Evolutionary conservation across 2,797 vertebrate genomes (phyloP).

Genomic region (Craterocephalus amniculus): DNA sequence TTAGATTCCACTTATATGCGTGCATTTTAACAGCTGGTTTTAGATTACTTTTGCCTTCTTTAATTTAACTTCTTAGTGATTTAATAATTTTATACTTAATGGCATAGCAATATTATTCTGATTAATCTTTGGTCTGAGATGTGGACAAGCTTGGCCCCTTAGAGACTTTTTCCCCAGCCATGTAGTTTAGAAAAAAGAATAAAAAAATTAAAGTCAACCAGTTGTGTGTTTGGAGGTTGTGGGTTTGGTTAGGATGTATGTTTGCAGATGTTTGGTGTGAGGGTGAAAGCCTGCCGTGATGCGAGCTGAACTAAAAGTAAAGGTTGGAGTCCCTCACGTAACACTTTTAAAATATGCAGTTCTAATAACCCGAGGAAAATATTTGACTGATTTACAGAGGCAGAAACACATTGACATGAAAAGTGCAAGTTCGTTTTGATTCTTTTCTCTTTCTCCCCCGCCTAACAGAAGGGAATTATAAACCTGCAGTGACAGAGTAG

Average conservation of each 20-base stretch:
- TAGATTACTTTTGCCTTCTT: neutral
- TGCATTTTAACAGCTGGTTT: neutral
- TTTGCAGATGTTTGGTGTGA: constrained; percentile 65
- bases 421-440: constrained; percentile 9
- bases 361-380: constrained; percentile 26
- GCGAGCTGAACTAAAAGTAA: constrained; percentile 54
- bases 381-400: constrained; percentile 14
- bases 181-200: constrained; percentile 8
- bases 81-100: neutral
- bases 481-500: constrained; percentile 21
- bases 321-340: constrained; percentile 42
- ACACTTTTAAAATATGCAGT: constrained; percentile 10
- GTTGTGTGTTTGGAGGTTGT: constrained; percentile 55
- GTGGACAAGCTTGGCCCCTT: constrained; percentile 27
- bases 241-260: constrained; percentile 55
- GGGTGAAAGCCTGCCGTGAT: constrained; percentile 55
- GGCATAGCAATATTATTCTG: constrained; percentile 21
- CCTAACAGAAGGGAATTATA: constrained; percentile 16
- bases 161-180: constrained; percentile 24
- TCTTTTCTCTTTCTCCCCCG: neutral
- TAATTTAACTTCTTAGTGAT: neutral
- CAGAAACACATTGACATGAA: constrained; percentile 11
- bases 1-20: neutral
- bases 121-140: constrained; percentile 27
- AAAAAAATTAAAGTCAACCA: constrained; percentile 41